Conservation (phyloP, 1,140 invertebrate genomes). For the Drosophila bocqueti region DNA sequence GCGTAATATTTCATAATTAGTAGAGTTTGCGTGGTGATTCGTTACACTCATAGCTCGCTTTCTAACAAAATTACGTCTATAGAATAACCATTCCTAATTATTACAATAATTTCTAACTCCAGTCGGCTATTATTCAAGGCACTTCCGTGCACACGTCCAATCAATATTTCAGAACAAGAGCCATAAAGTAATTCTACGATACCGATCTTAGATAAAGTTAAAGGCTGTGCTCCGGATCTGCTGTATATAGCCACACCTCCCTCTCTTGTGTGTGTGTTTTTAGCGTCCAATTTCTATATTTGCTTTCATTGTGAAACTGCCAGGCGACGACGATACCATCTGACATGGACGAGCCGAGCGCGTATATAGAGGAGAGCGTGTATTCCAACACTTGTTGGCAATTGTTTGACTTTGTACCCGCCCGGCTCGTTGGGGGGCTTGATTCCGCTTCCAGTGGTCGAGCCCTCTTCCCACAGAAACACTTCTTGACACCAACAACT, state of each 20-base stretch:
- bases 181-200: slow-evolving; percentile 23
- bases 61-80: not conserved
- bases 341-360: not conserved
- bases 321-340: slow-evolving; percentile 16
- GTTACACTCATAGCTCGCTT: no score
- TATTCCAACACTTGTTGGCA: slow-evolving; percentile 28
- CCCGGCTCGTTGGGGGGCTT: slow-evolving; percentile 24
- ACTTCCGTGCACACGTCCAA: slow-evolving; percentile 4
- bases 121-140: not conserved
- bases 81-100: not conserved
- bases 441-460: slow-evolving; percentile 48
- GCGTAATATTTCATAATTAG: slow-evolving; percentile 6
- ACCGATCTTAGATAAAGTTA: slow-evolving; percentile 17
- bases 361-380: not conserved
- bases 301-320: slow-evolving; percentile 15
- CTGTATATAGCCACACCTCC: not conserved
- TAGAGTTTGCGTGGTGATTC: not conserved
- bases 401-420: slow-evolving; percentile 69
- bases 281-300: slow-evolving; percentile 19
- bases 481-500: slow-evolving; percentile 12
- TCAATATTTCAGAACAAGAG: slow-evolving; percentile 12
- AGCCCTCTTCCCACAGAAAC: slow-evolving; percentile 58
- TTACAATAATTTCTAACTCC: not conserved
- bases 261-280: not conserved
- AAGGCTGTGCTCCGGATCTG: slow-evolving; percentile 7